Evolutionary conservation across 1,140 invertebrate genomes (phyloP).

Genomic region (Aphidius ervi): DNA sequence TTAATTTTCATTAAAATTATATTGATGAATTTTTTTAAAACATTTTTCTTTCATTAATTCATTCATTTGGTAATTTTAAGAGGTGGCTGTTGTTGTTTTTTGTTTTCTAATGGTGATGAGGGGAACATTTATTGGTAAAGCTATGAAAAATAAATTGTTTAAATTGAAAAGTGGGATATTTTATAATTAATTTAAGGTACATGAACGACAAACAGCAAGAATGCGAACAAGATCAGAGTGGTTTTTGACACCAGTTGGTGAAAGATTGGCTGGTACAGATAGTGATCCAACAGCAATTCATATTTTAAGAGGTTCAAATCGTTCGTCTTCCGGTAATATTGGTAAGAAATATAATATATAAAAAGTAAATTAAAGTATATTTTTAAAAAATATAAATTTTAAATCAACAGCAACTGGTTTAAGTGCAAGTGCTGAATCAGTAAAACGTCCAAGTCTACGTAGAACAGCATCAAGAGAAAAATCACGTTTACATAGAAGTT

Average conservation of each 20-base stretch:
- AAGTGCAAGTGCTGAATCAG: conserved; percentile 66
- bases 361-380: not conserved
- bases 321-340: conserved; percentile 51
- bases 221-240: conserved; percentile 92
- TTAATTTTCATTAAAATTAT: too few relatives aligned
- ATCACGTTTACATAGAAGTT: conserved; percentile 62
- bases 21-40: too few relatives aligned
- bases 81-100: too few relatives aligned
- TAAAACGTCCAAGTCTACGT: conserved; percentile 62
- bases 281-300: conserved; percentile 52
- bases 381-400: not conserved
- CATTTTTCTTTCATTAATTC: too few relatives aligned
- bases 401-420: conserved; percentile 49
- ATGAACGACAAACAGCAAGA: conserved; percentile 87
- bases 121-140: not conserved
- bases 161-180: conserved; percentile 21
- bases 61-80: too few relatives aligned
- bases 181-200: conserved; percentile 62
- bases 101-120: too few relatives aligned
- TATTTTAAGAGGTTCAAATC: conserved; percentile 50
- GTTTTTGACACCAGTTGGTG: conserved; percentile 76
- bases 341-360: conserved; percentile 34
- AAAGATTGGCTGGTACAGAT: conserved; percentile 45
- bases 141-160: not conserved
- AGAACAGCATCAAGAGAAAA: conserved; percentile 65